Conservation (phyloP, 1,140 invertebrate species). For the Hermetia illucens region DNA sequence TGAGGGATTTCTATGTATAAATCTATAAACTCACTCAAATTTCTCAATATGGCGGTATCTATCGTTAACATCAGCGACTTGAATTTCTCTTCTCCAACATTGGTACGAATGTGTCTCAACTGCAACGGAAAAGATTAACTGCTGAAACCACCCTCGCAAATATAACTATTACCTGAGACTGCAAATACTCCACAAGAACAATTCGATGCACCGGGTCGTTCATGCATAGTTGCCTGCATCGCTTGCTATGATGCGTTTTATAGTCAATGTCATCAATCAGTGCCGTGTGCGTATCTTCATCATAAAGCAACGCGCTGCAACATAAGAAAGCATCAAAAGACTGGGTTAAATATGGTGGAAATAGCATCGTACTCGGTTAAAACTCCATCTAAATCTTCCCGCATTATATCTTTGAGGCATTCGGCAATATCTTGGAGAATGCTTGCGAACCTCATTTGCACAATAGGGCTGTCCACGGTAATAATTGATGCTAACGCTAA, state of each 20-base stretch:
- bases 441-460: slow-evolving; percentile 56
- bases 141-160: slow-evolving; percentile 4
- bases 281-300: slow-evolving; percentile 16
- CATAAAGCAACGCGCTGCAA: too few species aligned
- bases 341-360: too few species aligned
- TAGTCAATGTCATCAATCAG: slow-evolving; percentile 20
- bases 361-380: slow-evolving; percentile 9
- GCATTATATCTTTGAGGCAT: slow-evolving; percentile 74
- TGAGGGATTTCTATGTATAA: slow-evolving; percentile 23
- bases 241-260: slow-evolving; percentile 29
- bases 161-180: slow-evolving; percentile 40
- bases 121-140: slow-evolving; percentile 30
- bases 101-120: slow-evolving; percentile 45
- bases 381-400: slow-evolving; percentile 33
- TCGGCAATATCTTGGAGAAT: slow-evolving; percentile 69
- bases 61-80: slow-evolving; percentile 52
- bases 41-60: slow-evolving; percentile 47
- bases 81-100: slow-evolving; percentile 50
- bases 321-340: slow-evolving; percentile 24
- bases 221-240: slow-evolving; percentile 42
- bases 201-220: slow-evolving; percentile 57
- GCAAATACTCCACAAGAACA: slow-evolving; percentile 49
- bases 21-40: slow-evolving; percentile 46
- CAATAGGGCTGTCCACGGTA: slow-evolving; percentile 45
- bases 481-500: slow-evolving; percentile 70